Evolutionary conservation across 1,140 invertebrate species (phyloP).

Genomic region (Halyomorpha halys): DNA sequence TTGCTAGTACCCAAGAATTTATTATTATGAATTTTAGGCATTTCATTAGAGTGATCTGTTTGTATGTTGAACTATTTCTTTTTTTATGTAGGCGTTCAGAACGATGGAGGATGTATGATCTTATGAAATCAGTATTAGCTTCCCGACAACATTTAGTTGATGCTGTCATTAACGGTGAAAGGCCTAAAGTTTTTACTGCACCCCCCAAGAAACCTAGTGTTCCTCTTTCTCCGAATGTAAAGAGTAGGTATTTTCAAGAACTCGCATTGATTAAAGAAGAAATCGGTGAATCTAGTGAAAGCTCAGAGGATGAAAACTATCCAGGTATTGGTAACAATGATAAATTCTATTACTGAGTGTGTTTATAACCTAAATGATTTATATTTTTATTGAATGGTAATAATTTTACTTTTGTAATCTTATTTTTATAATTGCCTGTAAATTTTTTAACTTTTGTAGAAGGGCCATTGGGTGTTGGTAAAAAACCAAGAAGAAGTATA

Average conservation of each 20-base stretch:
- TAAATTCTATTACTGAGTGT: not conserved
- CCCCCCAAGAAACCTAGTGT: slow-evolving; percentile 36
- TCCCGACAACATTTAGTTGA: slow-evolving; percentile 54
- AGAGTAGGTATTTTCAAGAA: slow-evolving; percentile 43
- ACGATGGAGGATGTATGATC: slow-evolving; percentile 39
- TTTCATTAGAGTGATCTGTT: too few relatives aligned
- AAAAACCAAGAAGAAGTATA: slow-evolving; percentile 13
- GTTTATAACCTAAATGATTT: not conserved
- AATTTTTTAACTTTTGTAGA: not conserved
- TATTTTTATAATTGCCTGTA: not conserved
- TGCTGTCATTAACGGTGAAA: slow-evolving; percentile 41
- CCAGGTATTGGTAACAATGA: slow-evolving; percentile 34
- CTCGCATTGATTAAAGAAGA: slow-evolving; percentile 42
- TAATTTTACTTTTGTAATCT: not conserved
- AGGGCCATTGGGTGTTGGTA: slow-evolving; percentile 5
- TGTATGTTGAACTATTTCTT: not conserved
- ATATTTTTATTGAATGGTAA: not conserved
- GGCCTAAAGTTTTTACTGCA: slow-evolving; percentile 41
- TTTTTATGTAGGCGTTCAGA: slow-evolving; percentile 36
- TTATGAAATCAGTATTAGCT: slow-evolving; percentile 48
- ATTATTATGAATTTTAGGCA: too few relatives aligned
- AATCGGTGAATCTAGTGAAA: slow-evolving; percentile 52
- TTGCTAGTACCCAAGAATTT: too few relatives aligned
- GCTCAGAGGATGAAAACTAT: slow-evolving; percentile 60
- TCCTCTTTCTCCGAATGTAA: slow-evolving; percentile 37